Percentiles rank a stretch among this genome's conserved stretches.
phyloP scores from a whole-genome alignment of 2,797 vertebrate genomes.

The Anomalospiza imberbis region DNA sequence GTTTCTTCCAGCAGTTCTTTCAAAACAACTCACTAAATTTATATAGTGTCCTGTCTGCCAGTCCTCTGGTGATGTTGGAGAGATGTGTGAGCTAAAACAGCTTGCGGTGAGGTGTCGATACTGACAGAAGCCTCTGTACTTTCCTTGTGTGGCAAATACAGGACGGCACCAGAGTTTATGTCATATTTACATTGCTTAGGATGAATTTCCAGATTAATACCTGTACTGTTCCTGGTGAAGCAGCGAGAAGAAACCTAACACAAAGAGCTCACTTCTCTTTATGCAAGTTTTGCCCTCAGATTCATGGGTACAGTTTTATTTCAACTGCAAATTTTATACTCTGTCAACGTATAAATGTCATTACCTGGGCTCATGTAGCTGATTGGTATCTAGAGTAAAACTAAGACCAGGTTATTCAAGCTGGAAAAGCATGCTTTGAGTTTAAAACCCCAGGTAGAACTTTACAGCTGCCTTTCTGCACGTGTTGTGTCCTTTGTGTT shows the following conservation, averaged over 20 bases:
- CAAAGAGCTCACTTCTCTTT: neutral
- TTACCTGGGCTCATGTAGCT: neutral
- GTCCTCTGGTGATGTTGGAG: neutral
- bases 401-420: neutral
- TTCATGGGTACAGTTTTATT: neutral
- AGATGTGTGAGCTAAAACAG: neutral
- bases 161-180: rapidly evolving
- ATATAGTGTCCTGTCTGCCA: rapidly evolving
- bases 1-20: neutral
- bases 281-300: neutral
- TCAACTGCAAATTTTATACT: rapidly evolving
- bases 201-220: rapidly evolving
- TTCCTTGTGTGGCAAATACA: rapidly evolving
- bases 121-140: neutral
- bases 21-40: neutral
- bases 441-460: neutral
- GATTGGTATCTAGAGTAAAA: neutral
- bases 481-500: neutral
- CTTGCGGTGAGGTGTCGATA: rapidly evolving
- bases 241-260: neutral
- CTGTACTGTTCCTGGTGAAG: neutral
- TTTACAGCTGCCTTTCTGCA: neutral
- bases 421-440: neutral
- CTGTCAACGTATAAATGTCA: neutral
- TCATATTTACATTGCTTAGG: rapidly evolving